These are phyloP conservation scores for Grapholita molesta DNA, from an alignment of 1,140 invertebrate genomes.

Conservation along the genomic window DNA sequence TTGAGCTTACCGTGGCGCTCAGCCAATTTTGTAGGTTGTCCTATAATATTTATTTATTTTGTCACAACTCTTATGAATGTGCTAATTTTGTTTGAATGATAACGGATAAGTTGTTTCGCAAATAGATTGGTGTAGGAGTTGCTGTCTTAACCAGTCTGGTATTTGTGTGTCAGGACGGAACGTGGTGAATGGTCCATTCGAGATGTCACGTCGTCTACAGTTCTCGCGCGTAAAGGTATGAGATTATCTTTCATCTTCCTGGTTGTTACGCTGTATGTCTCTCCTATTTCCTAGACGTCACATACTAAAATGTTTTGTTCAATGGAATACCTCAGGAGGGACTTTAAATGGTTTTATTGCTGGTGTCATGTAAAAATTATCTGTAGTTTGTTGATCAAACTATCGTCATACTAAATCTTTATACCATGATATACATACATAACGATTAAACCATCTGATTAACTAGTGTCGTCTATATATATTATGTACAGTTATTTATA, in stretches of 20 bases:
- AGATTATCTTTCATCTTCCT: constrained; percentile 44
- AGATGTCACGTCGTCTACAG: constrained; percentile 47
- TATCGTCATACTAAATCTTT: too few species aligned
- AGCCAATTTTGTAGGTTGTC: too few species aligned
- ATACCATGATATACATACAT: too few species aligned
- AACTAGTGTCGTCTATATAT: too few species aligned
- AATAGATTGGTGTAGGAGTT: constrained; percentile 1
- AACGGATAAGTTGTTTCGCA: constrained; percentile 10
- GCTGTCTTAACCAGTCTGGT: too few species aligned
- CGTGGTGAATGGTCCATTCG: not conserved
- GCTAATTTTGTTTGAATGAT: too few species aligned
- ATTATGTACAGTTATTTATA: too few species aligned
- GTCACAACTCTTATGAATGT: too few species aligned
- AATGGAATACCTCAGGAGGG: not conserved
- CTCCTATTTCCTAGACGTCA: not conserved
- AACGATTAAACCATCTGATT: too few species aligned
- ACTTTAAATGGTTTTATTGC: not conserved
- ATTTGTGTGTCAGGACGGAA: not conserved
- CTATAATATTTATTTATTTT: too few species aligned
- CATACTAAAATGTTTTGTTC: not conserved
- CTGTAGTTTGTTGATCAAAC: not conserved
- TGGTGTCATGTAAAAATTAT: not conserved
- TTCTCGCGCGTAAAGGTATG: constrained; percentile 51
- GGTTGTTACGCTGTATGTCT: not conserved
- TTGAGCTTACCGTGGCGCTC: too few species aligned